Base-by-base conservation (phyloP, 1,140 invertebrate species). In the Ceratina australensis region DNA sequence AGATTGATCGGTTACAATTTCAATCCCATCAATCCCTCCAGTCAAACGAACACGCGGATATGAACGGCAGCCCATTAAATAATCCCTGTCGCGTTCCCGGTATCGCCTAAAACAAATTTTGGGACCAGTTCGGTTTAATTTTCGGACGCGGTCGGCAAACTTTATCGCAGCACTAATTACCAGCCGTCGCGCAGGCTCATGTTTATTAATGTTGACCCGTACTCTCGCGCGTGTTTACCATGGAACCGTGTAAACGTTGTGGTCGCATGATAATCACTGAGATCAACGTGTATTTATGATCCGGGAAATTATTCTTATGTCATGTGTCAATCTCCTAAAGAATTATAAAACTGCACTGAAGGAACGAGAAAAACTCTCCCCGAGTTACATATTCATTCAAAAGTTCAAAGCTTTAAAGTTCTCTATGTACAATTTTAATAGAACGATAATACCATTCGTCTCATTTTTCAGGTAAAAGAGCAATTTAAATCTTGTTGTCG, bases 401-500 rank as follows among this genome's bases (percentile, higher is more conserved):
- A 42, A 42, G 33, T 10, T 42, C 10, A 42, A 42, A 42, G 3
- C 33, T 10, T 10, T 42, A 42, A 7, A 42, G 5, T 42, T 8
- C 10, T 42, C 33, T 42, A 42, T 42, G 7, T 10, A 42, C 7
- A 42, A 7, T 0, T 42, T 7, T 42, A 42, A 42, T 2, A 10
- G 33, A 42, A 42, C 10, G 10, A 42, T 10, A 42, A 7, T 42
- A 3, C 33, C 54, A 60, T 76, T 68, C 26, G 61, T 68, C 33
- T 5, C 33, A 42, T 42, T 42, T 10, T 42, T 42, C 10, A 50
- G 26, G 56, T 5, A 73, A 81, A 50, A 63, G 26, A 80, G 81
- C 81, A 86, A 86, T 88, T 86, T 87, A 84, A 77, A 80, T 65
- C 73, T 54, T 26, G 75, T 67, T 60, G 78, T 63, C 79, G 79